These are phyloP conservation scores for Takifugu flavidus DNA, from an alignment of 2,113 vertebrate genomes.

Conservation along the genomic window DNA sequence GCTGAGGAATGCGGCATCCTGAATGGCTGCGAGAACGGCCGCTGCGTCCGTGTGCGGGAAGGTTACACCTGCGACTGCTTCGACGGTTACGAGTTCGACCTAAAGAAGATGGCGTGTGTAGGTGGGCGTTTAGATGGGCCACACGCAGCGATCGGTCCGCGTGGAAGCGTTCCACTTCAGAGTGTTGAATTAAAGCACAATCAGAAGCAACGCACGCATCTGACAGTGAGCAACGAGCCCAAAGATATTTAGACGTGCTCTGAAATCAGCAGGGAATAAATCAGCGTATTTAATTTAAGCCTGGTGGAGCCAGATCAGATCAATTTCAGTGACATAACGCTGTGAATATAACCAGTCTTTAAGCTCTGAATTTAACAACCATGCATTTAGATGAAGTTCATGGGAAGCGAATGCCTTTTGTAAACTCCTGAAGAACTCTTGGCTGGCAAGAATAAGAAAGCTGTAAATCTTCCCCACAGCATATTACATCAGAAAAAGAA, in stretches of 20 bases:
- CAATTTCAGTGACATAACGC: conserved; percentile 44
- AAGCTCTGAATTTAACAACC: conserved; percentile 52
- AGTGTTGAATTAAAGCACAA: too few species aligned
- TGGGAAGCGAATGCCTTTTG: conserved; percentile 54
- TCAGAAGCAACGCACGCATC: not conserved
- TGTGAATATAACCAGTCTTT: conserved; percentile 11
- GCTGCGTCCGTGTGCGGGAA: conserved; percentile 87
- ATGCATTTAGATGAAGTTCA: conserved; percentile 54
- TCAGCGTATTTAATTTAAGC: conserved; percentile 24
- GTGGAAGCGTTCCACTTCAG: too few species aligned
- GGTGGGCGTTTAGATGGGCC: conserved; percentile 30
- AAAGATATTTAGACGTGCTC: conserved; percentile 11
- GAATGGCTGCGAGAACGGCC: conserved; percentile 92
- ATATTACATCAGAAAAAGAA: conserved; percentile 47
- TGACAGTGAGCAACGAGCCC: not conserved
- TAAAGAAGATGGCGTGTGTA: conserved; percentile 80
- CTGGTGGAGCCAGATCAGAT: conserved; percentile 28
- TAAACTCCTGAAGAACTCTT: conserved; percentile 37
- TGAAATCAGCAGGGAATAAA: conserved; percentile 24
- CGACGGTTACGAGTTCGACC: conserved; percentile 86
- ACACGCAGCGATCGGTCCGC: too few species aligned
- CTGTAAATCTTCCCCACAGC: conserved; percentile 55
- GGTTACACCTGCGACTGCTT: conserved; percentile 97
- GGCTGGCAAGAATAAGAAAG: conserved; percentile 51
- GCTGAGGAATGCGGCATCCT: conserved; percentile 91